Conservation (phyloP, 2,113 vertebrate species). For the Pelecanus crispus region DNA sequence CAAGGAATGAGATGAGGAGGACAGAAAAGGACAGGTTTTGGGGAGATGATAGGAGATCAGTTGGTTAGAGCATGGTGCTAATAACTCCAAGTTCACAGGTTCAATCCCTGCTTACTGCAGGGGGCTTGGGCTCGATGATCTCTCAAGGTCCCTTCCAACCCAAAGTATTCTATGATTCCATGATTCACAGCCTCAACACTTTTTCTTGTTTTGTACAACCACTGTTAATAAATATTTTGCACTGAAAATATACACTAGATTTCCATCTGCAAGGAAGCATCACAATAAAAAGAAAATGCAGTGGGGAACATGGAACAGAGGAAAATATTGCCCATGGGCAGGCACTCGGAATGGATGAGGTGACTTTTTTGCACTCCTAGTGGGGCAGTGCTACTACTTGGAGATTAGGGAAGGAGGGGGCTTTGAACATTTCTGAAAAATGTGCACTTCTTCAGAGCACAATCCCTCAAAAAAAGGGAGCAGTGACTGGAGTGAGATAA, state of each 20-base stretch:
- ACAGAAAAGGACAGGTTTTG: neutral
- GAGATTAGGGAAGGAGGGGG: neutral
- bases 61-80: too few relatives aligned
- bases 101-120: too few relatives aligned
- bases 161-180: too few relatives aligned
- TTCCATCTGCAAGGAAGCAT: neutral
- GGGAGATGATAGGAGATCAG: neutral
- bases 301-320: neutral
- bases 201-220: neutral
- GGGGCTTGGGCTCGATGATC: too few relatives aligned
- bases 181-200: neutral
- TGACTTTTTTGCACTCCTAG: neutral
- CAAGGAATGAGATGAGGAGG: neutral
- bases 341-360: neutral
- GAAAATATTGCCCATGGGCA: neutral
- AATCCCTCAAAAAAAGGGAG: neutral
- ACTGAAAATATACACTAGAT: neutral
- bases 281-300: neutral
- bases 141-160: too few relatives aligned
- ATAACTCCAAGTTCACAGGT: too few relatives aligned
- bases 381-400: neutral
- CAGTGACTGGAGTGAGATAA: neutral
- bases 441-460: neutral
- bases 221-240: neutral
- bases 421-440: neutral